A percentile compares a stretch with the other conserved stretches of the same genome.
phyloP scores from a whole-genome alignment of 2,113 vertebrate genomes.

The Oceanites oceanicus region DNA sequence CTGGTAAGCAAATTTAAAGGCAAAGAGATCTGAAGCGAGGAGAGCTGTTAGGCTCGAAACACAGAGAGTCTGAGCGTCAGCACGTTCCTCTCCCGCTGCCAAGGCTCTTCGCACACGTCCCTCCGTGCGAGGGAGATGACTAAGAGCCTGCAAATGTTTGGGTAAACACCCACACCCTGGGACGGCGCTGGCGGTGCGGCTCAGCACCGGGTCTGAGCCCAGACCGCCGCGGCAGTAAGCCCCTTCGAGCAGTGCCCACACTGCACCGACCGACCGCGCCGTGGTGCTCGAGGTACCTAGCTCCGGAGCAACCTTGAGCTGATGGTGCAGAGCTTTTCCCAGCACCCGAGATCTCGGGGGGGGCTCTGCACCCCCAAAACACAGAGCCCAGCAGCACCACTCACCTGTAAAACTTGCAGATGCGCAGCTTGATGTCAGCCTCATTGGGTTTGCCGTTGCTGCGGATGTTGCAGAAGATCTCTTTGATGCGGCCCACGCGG shows the following conservation, averaged over 20 bases:
- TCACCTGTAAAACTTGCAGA: slow-evolving; percentile 93
- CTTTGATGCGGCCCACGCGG: slow-evolving; percentile 87
- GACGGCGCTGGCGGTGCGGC: neutral
- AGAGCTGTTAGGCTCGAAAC: neutral
- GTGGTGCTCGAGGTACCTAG: accelerated
- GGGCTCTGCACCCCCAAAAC: no score
- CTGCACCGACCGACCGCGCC: accelerated
- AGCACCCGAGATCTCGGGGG: accelerated
- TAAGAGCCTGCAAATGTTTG: neutral
- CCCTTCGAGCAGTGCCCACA: neutral
- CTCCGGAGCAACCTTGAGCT: accelerated
- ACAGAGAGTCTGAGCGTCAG: neutral
- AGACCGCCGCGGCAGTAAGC: accelerated
- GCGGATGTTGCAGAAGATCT: slow-evolving; percentile 87
- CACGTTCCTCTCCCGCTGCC: neutral
- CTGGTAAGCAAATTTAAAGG: neutral
- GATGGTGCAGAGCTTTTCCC: neutral
- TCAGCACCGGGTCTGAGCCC: neutral
- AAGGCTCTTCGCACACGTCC: neutral
- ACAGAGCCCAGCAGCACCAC: neutral
- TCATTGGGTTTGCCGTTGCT: slow-evolving; percentile 83
- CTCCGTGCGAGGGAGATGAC: neutral
- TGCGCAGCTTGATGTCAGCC: slow-evolving; percentile 83
- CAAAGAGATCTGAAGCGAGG: neutral
- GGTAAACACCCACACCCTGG: neutral